Evolutionary conservation across 2,888 invertebrate species (phyloP).

Genomic region (Cepaea hortensis): DNA sequence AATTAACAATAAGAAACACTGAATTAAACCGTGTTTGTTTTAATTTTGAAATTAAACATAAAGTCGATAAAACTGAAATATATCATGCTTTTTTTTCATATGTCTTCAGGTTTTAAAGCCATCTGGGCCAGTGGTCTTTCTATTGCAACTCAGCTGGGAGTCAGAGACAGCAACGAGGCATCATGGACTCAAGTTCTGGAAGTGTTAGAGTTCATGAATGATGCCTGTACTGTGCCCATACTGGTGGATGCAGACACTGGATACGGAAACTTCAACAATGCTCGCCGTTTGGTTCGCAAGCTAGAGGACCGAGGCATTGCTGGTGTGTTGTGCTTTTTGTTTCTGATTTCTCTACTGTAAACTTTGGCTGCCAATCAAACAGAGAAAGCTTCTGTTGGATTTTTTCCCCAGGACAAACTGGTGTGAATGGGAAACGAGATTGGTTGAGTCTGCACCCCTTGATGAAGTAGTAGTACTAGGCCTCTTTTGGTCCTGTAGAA

Average conservation of each 20-base stretch:
- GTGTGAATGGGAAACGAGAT: too few relatives aligned
- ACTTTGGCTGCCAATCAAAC: too few relatives aligned
- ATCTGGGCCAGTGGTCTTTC: constrained; percentile 78
- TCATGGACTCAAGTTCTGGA: constrained; percentile 78
- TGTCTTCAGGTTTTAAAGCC: constrained; percentile 70
- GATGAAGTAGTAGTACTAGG: too few relatives aligned
- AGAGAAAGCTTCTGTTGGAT: too few relatives aligned
- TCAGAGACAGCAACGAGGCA: constrained; percentile 77
- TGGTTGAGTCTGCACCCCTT: too few relatives aligned
- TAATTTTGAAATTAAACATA: too few relatives aligned
- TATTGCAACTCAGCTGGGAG: constrained; percentile 76
- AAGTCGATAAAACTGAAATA: too few relatives aligned
- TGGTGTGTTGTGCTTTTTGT: constrained; percentile 61
- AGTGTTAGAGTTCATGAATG: constrained; percentile 77
- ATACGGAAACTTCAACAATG: constrained; percentile 78
- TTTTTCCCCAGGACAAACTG: too few relatives aligned
- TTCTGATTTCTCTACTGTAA: background rate
- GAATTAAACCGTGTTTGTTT: too few relatives aligned
- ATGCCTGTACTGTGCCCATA: constrained; percentile 75
- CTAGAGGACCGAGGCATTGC: constrained; percentile 77
- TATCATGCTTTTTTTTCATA: background rate
- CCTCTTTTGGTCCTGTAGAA: too few relatives aligned
- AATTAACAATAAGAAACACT: too few relatives aligned
- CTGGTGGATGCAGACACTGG: constrained; percentile 78
- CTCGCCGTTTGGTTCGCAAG: constrained; percentile 76